Base-by-base conservation (phyloP, 2,888 invertebrate genomes). In the Lomographa bimaculata region DNA sequence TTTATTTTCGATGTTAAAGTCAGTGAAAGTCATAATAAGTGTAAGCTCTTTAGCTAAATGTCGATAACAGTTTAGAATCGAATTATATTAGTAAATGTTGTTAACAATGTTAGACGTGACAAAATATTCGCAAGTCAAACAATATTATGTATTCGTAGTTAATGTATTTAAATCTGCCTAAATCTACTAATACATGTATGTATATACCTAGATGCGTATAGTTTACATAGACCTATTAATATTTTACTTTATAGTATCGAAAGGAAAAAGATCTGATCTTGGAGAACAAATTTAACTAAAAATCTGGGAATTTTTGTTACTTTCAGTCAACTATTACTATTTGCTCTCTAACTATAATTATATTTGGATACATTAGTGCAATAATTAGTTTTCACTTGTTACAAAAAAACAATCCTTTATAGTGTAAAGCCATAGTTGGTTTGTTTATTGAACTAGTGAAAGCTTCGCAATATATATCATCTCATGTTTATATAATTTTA, bases 391-490 rank as follows among this genome's bases (percentile, higher is more conserved):
- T 24, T 41, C 49, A 42, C 29, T 23, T 28, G 17, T 23, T 34
- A 25, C 21, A 32, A 23, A 29, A 30, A 2, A 40, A 51, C 54
- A 32, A 39, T 43, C 21, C 21, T 14, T 49, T 54, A 47, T 46
- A 49, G 45, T 37, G 7, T 17, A 8, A 33, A 23, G 7, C 41
- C 45, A 47, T 54, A 46, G 27, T 26, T 7, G 35, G 45, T 21
- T 34, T 41, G 43, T 43, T 44, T 46, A 8, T 28, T 37, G 33
- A 7, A 35, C 11, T 9, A 21, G 28, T 43, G 40, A 37, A 28
- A 38, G 27, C 21, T 20, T 21, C n/a, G 54, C 51, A 54, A 54
- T 51, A 47, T n/a, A n/a, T n/a, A n/a, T n/a, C n/a, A n/a, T n/a
- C n/a, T n/a, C n/a, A n/a, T n/a, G n/a, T n/a, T n/a, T n/a, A n/a